Percentiles rank a stretch among this genome's conserved stretches.
Conservation (phyloP, 1,140 invertebrate species). For the Euwallacea fornicatus region DNA sequence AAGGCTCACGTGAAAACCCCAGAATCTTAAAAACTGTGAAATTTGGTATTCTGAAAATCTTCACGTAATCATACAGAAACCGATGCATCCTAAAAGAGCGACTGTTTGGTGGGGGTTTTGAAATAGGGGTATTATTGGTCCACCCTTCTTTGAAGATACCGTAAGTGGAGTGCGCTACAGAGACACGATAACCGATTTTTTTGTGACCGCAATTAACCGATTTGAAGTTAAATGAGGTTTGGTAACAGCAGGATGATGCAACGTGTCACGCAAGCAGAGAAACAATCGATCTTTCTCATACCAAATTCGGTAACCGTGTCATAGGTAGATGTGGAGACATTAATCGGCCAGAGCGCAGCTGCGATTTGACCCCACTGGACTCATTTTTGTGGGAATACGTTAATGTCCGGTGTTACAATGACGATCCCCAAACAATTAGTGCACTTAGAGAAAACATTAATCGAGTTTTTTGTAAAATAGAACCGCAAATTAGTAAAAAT, state of each 20-base stretch:
- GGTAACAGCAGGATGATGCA: conserved; percentile 43
- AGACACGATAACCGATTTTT: conserved; percentile 31
- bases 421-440: background rate
- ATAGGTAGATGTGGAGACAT: conserved; percentile 35
- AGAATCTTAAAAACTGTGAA: no score
- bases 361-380: conserved; percentile 53
- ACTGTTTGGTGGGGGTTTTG: no score
- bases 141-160: conserved; percentile 21
- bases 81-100: background rate
- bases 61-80: no score
- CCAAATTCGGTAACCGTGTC: conserved; percentile 23
- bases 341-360: conserved; percentile 53
- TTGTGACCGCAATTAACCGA: conserved; percentile 36
- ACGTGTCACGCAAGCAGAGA: conserved; percentile 32
- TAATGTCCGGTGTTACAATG: conserved; percentile 48
- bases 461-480: background rate
- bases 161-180: conserved; percentile 24
- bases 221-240: conserved; percentile 37
- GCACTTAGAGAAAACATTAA: background rate
- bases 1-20: no score
- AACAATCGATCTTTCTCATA: conserved; percentile 29
- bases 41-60: no score
- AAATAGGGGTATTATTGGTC: conserved; percentile 1
- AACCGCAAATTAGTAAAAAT: conserved; percentile 8
- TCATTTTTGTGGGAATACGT: conserved; percentile 54